Conservation (phyloP, 2,113 vertebrate genomes). For the Anthoscopus minutus region DNA sequence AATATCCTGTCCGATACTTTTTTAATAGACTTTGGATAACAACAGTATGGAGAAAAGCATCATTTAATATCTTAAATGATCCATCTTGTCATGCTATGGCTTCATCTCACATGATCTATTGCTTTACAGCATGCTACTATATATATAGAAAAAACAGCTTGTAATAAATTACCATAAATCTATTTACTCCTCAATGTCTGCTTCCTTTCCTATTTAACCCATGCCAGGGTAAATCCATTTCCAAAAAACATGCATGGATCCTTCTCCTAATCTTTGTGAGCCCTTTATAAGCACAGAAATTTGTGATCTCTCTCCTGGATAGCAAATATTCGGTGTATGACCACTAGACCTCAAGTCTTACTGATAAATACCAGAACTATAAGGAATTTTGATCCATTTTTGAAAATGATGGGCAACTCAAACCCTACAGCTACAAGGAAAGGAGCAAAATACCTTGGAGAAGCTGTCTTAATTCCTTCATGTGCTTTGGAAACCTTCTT, state of each 20-base stretch:
- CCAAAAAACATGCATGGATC: not conserved
- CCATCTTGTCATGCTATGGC: conserved; percentile 24
- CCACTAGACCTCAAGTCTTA: not conserved
- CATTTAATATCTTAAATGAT: conserved; percentile 56
- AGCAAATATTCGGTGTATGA: not conserved
- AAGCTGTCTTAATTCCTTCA: not conserved
- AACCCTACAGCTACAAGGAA: not conserved
- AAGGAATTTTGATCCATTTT: not conserved
- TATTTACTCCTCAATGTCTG: not conserved
- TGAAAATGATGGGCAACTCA: not conserved
- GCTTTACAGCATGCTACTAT: not conserved
- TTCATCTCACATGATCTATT: conserved; percentile 51
- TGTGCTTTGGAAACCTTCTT: not conserved
- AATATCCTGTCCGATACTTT: not conserved
- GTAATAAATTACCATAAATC: conserved; percentile 40
- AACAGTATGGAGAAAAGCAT: conserved; percentile 5
- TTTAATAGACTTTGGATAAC: conserved; percentile 36
- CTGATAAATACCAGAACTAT: not conserved
- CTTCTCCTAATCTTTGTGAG: not conserved
- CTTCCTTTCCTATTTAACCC: not conserved
- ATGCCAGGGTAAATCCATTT: not conserved
- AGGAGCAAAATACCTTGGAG: not conserved
- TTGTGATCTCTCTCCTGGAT: not conserved
- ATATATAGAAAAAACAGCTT: not conserved
- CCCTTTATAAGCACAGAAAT: not conserved